phyloP scores from a whole-genome alignment of 2,888 invertebrate species.

The Acleris laterana region DNA sequence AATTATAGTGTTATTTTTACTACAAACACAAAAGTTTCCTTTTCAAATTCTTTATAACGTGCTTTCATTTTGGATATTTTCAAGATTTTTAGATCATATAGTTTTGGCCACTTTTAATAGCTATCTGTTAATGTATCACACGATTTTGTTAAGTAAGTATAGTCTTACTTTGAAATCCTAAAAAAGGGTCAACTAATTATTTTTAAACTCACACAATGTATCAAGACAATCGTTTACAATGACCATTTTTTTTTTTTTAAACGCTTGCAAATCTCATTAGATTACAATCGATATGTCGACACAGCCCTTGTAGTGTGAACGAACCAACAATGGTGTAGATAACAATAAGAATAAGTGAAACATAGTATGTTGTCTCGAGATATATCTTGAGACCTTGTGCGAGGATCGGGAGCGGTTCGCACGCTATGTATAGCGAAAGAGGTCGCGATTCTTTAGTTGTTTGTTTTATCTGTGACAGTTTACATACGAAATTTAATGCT shows the following conservation, averaged over 20 bases:
- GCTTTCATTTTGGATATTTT: too few relatives aligned
- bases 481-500: background rate
- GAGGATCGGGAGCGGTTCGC: conserved; percentile 57
- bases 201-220: background rate
- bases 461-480: background rate
- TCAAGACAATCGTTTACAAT: conserved; percentile 28
- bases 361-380: conserved; percentile 43
- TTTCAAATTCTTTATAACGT: too few relatives aligned
- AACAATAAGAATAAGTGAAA: conserved; percentile 59
- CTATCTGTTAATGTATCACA: too few relatives aligned
- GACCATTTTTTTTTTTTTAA: conserved; percentile 44
- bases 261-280: conserved; percentile 53
- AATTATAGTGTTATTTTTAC: too few relatives aligned
- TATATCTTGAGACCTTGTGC: conserved; percentile 51
- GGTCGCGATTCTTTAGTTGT: conserved; percentile 40
- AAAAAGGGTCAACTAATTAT: too few relatives aligned
- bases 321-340: conserved; percentile 60
- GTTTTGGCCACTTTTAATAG: too few relatives aligned
- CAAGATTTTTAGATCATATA: too few relatives aligned
- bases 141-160: too few relatives aligned
- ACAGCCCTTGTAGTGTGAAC: conserved; percentile 66
- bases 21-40: too few relatives aligned
- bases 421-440: conserved; percentile 58
- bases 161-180: too few relatives aligned
- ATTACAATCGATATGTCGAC: conserved; percentile 69